Evolutionary conservation across 2,113 vertebrate genomes (phyloP).

Genomic region (Coracopsis vasa): DNA sequence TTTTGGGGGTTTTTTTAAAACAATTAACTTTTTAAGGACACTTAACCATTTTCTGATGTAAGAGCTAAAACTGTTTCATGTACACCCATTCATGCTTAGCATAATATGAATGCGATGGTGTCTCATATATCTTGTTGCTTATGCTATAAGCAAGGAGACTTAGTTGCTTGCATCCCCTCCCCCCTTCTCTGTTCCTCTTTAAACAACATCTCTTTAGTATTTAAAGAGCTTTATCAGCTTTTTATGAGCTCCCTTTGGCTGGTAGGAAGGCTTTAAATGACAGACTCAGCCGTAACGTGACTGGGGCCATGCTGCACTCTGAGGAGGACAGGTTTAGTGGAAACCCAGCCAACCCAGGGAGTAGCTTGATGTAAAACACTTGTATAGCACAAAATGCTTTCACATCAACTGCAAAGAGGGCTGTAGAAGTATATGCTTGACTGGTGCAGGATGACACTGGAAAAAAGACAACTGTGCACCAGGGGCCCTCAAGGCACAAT

Average conservation of each 20-base stretch:
- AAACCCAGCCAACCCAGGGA: background rate
- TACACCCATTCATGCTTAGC: background rate
- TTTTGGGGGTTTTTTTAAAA: background rate
- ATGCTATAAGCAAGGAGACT: background rate
- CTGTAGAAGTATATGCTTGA: background rate
- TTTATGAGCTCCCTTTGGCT: background rate
- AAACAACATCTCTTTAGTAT: background rate
- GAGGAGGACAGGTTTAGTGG: background rate
- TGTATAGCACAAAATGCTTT: slow-evolving; percentile 7
- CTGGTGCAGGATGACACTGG: background rate
- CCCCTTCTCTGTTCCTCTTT: background rate
- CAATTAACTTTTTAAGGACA: background rate
- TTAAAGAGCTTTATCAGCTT: background rate
- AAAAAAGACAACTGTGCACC: background rate
- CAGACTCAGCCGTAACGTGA: background rate
- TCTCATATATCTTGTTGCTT: background rate
- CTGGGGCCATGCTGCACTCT: background rate
- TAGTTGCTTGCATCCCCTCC: background rate
- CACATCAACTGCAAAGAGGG: background rate
- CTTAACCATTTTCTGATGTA: background rate
- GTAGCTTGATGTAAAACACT: background rate
- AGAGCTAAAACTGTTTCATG: background rate
- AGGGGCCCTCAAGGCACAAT: background rate
- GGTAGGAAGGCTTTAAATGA: background rate
- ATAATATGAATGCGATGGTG: rapidly evolving